Percentiles rank a stretch among this genome's conserved stretches.
These are phyloP conservation scores for Chamaea fasciata DNA, from an alignment of 2,113 vertebrate species.

Conservation along the genomic window DNA sequence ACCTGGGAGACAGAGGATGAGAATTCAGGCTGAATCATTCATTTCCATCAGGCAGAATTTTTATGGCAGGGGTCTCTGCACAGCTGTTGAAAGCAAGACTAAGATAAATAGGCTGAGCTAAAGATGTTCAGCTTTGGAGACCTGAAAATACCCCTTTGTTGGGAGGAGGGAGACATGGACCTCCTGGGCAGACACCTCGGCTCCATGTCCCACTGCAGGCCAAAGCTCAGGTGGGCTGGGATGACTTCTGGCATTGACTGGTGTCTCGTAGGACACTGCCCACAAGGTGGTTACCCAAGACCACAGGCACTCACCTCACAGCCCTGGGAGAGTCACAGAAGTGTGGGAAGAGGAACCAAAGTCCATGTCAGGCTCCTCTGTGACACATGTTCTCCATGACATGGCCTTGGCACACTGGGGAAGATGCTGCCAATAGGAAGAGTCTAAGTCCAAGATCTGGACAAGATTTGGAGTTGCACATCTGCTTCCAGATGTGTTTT, in stretches of 20 bases:
- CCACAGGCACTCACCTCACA: background rate
- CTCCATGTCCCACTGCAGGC: background rate
- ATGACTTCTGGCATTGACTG: background rate
- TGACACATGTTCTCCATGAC: background rate
- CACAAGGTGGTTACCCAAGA: background rate
- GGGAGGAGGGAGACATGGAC: background rate
- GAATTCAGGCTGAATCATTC: background rate
- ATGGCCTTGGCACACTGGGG: background rate
- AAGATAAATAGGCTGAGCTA: background rate
- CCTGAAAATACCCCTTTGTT: background rate
- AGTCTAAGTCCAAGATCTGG: background rate
- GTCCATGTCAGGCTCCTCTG: background rate
- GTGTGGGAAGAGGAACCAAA: background rate
- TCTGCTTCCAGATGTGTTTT: background rate
- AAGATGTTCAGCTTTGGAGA: background rate
- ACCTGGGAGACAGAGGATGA: background rate
- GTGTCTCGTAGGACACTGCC: accelerated
- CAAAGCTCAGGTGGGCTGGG: background rate
- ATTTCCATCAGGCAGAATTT: background rate
- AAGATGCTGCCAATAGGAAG: background rate
- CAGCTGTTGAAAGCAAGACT: background rate
- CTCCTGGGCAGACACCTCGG: background rate
- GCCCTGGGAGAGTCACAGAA: background rate
- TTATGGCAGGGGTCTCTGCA: background rate
- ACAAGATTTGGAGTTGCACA: background rate